These are phyloP conservation scores for Centruroides vittatus DNA, from an alignment of 1,140 invertebrate species.

Conservation along the genomic window DNA sequence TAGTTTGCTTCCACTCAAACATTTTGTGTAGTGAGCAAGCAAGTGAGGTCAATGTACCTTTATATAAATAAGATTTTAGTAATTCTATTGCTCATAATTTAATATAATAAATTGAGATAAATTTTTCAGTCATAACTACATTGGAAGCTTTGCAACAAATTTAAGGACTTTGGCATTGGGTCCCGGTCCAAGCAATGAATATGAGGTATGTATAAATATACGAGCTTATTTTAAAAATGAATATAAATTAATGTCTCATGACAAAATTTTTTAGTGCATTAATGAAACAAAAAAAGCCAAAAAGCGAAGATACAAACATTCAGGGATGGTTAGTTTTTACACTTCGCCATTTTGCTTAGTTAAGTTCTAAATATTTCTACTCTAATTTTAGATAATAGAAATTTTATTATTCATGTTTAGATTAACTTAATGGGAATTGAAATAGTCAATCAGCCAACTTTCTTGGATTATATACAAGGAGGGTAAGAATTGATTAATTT, in stretches of 20 bases:
- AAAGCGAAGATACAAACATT: background rate
- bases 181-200: background rate
- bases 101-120: too few relatives aligned
- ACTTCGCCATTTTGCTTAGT: too few relatives aligned
- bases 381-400: too few relatives aligned
- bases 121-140: conserved; percentile 3
- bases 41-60: too few relatives aligned
- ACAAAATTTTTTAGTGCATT: conserved; percentile 1
- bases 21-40: too few relatives aligned
- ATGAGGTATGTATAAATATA: background rate
- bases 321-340: background rate
- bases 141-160: conserved; percentile 10
- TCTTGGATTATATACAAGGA: conserved; percentile 12
- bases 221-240: too few relatives aligned
- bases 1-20: too few relatives aligned
- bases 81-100: too few relatives aligned
- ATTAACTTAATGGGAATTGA: background rate
- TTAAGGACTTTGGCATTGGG: conserved; percentile 2
- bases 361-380: too few relatives aligned
- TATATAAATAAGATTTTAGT: too few relatives aligned
- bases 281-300: conserved; percentile 2
- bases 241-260: background rate
- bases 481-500: background rate
- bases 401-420: too few relatives aligned
- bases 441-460: conserved; percentile 1